Conservation (phyloP, 1,140 invertebrate species). For the Calliopsis andreniformis region DNA sequence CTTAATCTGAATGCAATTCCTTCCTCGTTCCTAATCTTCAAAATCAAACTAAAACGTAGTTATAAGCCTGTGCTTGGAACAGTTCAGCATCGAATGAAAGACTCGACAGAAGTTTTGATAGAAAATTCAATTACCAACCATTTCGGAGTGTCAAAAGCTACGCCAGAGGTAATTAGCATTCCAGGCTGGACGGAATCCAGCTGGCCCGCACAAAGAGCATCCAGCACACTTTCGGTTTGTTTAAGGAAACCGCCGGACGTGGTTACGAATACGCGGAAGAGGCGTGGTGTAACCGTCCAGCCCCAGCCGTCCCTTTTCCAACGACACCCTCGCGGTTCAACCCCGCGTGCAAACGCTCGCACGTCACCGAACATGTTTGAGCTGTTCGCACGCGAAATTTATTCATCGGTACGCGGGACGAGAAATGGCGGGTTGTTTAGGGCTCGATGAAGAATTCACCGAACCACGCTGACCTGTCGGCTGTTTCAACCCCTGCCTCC, state of each 20-base stretch:
- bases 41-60: too few relatives aligned
- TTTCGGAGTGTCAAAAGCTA: not conserved
- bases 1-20: too few relatives aligned
- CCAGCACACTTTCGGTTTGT: constrained; percentile 66
- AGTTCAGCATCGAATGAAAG: too few relatives aligned
- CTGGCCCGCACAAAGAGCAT: constrained; percentile 34
- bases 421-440: constrained; percentile 38
- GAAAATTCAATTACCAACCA: not conserved
- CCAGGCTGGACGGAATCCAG: not conserved
- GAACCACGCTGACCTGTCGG: constrained; percentile 36
- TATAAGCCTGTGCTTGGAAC: too few relatives aligned
- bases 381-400: constrained; percentile 66
- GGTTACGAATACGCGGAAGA: constrained; percentile 69
- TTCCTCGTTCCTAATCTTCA: too few relatives aligned
- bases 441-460: constrained; percentile 50
- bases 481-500: constrained; percentile 37
- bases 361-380: constrained; percentile 44
- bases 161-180: constrained; percentile 12
- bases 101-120: too few relatives aligned
- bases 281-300: constrained; percentile 63
- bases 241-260: constrained; percentile 67
- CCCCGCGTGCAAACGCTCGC: constrained; percentile 13
- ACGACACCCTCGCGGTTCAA: constrained; percentile 14
- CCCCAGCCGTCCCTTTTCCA: constrained; percentile 19
- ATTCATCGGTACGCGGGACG: constrained; percentile 59